These are phyloP conservation scores for Eupithecia subumbrata DNA, from an alignment of 2,888 invertebrate species.

Conservation along the genomic window DNA sequence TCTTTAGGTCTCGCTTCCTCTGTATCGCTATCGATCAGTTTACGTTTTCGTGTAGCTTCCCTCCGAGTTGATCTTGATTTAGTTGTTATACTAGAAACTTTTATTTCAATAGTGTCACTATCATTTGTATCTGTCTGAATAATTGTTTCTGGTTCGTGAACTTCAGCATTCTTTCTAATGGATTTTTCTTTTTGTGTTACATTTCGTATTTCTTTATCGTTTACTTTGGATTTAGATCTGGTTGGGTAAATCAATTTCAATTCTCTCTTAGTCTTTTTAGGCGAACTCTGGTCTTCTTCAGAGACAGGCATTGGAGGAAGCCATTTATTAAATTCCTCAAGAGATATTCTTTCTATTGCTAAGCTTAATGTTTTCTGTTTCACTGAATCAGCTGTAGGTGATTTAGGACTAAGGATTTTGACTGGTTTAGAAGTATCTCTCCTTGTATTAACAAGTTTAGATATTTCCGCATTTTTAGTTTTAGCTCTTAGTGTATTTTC, in stretches of 20 bases:
- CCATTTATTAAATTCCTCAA: constrained; percentile 35
- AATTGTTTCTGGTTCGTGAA: constrained; percentile 8
- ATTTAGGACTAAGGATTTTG: neutral
- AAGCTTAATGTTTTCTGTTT: constrained; percentile 16
- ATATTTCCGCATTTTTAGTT: neutral
- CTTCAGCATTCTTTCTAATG: neutral
- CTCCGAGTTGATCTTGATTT: neutral
- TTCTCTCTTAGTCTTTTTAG: constrained; percentile 5
- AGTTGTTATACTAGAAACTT: neutral
- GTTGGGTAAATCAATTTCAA: constrained; percentile 16
- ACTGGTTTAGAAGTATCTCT: neutral
- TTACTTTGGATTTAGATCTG: constrained; percentile 12
- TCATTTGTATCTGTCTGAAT: neutral
- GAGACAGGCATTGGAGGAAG: constrained; percentile 32
- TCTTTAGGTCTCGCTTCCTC: neutral
- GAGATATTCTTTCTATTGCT: constrained; percentile 15
- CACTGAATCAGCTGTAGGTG: neutral
- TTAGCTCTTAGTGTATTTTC: constrained; percentile 1
- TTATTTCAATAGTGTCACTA: constrained; percentile 8
- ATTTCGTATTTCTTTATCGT: neutral
- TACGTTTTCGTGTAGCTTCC: neutral
- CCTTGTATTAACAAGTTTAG: neutral
- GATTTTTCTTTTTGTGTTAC: constrained; percentile 2
- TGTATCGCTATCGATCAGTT: neutral
- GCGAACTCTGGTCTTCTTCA: neutral